Percentiles rank a stretch among this genome's conserved stretches.
Evolutionary conservation across 2,888 invertebrate species (phyloP).

Genomic region (Ischnura elegans): DNA sequence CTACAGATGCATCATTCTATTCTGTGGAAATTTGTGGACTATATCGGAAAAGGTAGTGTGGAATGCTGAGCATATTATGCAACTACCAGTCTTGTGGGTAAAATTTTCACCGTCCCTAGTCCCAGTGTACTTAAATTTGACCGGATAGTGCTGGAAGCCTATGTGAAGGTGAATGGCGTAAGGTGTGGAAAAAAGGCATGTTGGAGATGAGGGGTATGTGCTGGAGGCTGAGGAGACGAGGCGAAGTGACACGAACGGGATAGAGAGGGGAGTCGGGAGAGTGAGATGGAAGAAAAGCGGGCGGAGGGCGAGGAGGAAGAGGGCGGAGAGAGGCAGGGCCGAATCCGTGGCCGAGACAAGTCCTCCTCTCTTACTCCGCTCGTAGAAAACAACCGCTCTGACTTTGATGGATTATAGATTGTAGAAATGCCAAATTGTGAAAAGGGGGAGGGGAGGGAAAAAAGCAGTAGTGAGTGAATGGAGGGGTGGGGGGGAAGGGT

Average conservation of each 20-base stretch:
- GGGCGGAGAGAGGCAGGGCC: constrained; percentile 74
- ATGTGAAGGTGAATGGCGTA: neutral
- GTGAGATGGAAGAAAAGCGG: constrained; percentile 35
- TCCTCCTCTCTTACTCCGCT: constrained; percentile 76
- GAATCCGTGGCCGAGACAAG: constrained; percentile 77
- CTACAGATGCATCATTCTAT: too few species aligned
- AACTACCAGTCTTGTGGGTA: too few species aligned
- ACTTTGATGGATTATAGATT: constrained; percentile 80
- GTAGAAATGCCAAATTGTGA: constrained; percentile 80
- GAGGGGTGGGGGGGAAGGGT: constrained; percentile 69
- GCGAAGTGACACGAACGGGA: constrained; percentile 69
- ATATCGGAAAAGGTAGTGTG: too few species aligned
- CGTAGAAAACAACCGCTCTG: constrained; percentile 79
- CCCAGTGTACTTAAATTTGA: too few species aligned
- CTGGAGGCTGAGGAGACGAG: neutral
- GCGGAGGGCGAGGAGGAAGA: constrained; percentile 73
- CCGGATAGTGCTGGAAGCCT: neutral
- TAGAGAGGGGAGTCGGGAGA: constrained; percentile 68
- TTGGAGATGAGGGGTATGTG: neutral
- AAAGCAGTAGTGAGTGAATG: constrained; percentile 72
- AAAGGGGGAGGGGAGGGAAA: constrained; percentile 73
- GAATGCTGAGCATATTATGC: too few species aligned
- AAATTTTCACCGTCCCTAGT: too few species aligned
- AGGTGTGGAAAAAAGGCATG: neutral
- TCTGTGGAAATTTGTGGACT: too few species aligned